A percentile compares a stretch with the other conserved stretches of the same genome.
Conservation (phyloP, 2,113 vertebrate species). For the Callorhinus ursinus region DNA sequence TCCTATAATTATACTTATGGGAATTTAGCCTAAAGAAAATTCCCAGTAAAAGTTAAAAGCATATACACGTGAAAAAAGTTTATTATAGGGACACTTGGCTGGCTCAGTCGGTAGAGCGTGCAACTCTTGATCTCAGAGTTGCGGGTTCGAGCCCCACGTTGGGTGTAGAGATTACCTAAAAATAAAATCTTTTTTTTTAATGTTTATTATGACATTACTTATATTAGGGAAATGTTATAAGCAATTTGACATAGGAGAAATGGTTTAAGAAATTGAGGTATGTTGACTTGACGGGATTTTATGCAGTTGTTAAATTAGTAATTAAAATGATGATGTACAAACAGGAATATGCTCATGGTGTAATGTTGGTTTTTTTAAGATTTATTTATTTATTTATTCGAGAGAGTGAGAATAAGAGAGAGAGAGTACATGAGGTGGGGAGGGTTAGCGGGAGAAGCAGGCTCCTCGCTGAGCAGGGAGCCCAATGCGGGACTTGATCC, state of each 20-base stretch:
- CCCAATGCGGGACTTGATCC: no score
- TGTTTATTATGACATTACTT: background rate
- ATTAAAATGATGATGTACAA: background rate
- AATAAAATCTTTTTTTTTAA: background rate
- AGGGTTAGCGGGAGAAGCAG: no score
- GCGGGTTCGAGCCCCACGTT: background rate
- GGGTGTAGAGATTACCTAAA: background rate
- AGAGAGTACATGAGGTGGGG: no score
- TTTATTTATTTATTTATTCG: no score
- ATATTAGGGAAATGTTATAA: background rate
- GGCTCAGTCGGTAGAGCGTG: background rate
- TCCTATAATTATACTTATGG: background rate
- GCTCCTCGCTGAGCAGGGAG: no score
- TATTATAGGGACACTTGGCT: background rate
- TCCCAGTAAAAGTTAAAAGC: background rate
- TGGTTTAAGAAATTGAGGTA: background rate
- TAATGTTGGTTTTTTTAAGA: background rate
- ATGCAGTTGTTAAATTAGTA: background rate
- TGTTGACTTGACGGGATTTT: background rate
- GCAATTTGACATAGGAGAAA: background rate
- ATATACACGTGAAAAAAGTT: background rate
- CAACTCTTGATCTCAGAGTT: background rate
- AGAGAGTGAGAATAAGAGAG: no score
- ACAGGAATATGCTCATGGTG: background rate
- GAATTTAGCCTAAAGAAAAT: slow-evolving; percentile 13